These are phyloP conservation scores for Ceyx melanurus DNA, from an alignment of 2,113 vertebrate species.

Conservation along the genomic window DNA sequence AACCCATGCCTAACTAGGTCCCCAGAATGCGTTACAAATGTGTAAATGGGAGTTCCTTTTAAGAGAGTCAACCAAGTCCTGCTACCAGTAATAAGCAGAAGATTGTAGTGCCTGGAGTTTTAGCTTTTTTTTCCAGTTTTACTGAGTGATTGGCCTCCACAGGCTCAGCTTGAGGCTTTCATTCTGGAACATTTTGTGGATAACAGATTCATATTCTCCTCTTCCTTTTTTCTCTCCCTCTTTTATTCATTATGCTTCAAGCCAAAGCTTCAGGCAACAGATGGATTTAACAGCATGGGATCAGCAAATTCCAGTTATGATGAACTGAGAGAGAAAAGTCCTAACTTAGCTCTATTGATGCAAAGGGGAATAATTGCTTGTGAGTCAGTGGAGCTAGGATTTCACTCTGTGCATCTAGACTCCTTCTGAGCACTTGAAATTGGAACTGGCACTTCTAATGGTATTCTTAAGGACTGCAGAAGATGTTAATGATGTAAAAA, in stretches of 20 bases:
- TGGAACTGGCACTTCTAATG: background rate
- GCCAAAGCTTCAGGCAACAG: slow-evolving; percentile 37
- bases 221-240: background rate
- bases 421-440: slow-evolving; percentile 22
- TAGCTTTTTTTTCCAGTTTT: background rate
- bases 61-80: background rate
- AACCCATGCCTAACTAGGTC: background rate
- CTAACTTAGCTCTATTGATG: slow-evolving; percentile 38
- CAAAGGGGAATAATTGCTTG: slow-evolving; percentile 35
- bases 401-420: background rate
- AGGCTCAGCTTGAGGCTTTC: background rate
- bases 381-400: slow-evolving; percentile 29
- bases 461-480: background rate
- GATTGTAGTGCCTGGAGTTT: background rate
- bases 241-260: slow-evolving; percentile 25
- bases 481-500: background rate
- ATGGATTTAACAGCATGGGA: slow-evolving; percentile 53
- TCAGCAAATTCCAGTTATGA: slow-evolving; percentile 53
- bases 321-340: slow-evolving; percentile 27
- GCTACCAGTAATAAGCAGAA: background rate
- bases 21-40: background rate
- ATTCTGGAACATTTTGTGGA: background rate
- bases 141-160: background rate
- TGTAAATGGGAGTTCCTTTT: background rate
- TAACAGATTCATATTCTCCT: slow-evolving; percentile 20